These are phyloP conservation scores for Gavialis gangeticus DNA, from an alignment of 2,113 vertebrate species.

Conservation along the genomic window DNA sequence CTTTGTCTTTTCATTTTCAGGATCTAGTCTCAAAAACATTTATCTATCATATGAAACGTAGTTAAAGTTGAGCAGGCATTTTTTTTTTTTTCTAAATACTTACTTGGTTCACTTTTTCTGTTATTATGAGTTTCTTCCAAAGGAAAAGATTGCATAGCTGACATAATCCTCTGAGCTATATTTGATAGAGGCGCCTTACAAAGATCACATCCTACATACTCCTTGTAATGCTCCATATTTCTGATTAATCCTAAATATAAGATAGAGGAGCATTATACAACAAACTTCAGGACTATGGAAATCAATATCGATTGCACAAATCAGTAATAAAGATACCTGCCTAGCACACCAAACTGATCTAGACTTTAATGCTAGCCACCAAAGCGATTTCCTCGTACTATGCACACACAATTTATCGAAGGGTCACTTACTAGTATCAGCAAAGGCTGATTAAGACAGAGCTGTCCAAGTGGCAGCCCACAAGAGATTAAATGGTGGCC, in stretches of 20 bases:
- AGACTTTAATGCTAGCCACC: background rate
- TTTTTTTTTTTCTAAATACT: conserved; percentile 62
- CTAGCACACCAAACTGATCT: background rate
- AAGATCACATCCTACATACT: conserved; percentile 75
- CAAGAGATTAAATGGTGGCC: no score
- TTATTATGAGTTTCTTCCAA: conserved; percentile 54
- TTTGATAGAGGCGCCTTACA: conserved; percentile 84
- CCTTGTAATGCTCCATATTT: conserved; percentile 80
- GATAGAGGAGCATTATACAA: conserved; percentile 43
- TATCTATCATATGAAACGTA: background rate
- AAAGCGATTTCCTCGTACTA: background rate
- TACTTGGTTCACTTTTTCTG: conserved; percentile 71
- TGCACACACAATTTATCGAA: background rate
- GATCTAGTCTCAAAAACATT: background rate
- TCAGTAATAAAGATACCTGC: background rate
- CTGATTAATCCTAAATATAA: conserved; percentile 72
- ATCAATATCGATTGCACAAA: background rate
- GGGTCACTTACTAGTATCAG: background rate
- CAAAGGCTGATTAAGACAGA: background rate
- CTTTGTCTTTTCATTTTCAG: background rate
- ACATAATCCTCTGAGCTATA: conserved; percentile 86
- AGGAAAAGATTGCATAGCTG: conserved; percentile 79
- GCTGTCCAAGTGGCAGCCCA: no score
- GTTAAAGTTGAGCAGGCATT: background rate
- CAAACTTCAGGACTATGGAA: conserved; percentile 17